A percentile compares a stretch with the other conserved stretches of the same genome.
Evolutionary conservation across 92 coral and sea anemone genomes (phyloP).

Genomic region (Paramuricea clavata): DNA sequence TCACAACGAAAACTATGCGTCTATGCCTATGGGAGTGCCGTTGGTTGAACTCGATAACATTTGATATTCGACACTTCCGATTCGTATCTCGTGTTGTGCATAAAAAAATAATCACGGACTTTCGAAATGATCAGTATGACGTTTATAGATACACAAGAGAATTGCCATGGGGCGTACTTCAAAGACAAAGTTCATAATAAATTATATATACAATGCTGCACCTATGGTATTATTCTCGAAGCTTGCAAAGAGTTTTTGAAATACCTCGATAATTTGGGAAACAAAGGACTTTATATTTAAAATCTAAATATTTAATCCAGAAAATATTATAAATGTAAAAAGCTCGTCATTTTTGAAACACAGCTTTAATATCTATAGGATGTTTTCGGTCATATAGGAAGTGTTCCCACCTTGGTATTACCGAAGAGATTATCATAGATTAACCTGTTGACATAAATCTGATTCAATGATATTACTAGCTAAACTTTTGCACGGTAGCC

Average conservation of each 20-base stretch:
- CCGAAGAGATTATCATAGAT: no score
- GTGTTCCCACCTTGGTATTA: no score
- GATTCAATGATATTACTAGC: no score
- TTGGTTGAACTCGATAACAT: no score
- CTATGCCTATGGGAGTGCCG: background rate
- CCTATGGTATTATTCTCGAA: background rate
- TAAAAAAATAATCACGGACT: background rate
- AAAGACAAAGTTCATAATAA: no score
- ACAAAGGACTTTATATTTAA: background rate
- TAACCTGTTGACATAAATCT: no score
- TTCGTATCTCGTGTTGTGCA: background rate
- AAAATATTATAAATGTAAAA: no score
- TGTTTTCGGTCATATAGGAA: no score
- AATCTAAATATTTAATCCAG: no score
- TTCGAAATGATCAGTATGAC: background rate
- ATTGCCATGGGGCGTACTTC: background rate
- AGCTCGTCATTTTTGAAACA: no score
- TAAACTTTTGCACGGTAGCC: no score
- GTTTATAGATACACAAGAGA: background rate
- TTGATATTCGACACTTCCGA: conserved; percentile 10
- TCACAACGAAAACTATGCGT: background rate
- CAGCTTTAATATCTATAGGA: no score
- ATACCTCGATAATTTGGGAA: background rate
- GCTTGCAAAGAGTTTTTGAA: background rate
- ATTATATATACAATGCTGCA: background rate